Conservation (phyloP, 2,888 invertebrate genomes). For the Sminthurinus aureus region DNA sequence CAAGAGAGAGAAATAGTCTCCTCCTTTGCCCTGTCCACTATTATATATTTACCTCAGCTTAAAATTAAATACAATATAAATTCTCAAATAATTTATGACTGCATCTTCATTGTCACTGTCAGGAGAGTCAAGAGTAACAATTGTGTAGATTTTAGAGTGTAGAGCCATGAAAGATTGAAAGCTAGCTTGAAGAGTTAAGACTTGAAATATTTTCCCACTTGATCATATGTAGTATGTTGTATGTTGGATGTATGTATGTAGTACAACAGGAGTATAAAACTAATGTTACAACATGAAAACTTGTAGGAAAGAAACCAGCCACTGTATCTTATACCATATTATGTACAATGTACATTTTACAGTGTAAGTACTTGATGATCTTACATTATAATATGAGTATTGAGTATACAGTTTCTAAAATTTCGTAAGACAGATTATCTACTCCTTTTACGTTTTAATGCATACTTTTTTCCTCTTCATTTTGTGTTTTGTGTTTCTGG, state of each 20-base stretch:
- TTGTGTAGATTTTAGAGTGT: not conserved
- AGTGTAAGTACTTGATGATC: not conserved
- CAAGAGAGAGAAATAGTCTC: not conserved
- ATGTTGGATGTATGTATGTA: not conserved
- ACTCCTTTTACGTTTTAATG: too few relatives aligned
- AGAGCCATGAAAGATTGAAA: not conserved
- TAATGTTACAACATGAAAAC: not conserved
- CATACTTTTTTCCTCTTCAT: too few relatives aligned
- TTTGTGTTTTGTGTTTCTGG: too few relatives aligned
- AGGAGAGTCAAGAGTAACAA: not conserved
- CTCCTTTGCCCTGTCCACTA: conserved; percentile 5
- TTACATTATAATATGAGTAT: not conserved
- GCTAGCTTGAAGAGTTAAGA: not conserved
- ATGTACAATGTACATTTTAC: not conserved
- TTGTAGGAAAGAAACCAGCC: not conserved
- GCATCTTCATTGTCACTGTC: conserved; percentile 25
- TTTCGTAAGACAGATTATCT: too few relatives aligned
- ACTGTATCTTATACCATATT: not conserved
- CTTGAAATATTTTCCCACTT: not conserved
- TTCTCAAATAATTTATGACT: conserved; percentile 19
- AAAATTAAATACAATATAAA: conserved; percentile 32
- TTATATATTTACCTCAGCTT: not conserved
- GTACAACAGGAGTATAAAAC: not conserved
- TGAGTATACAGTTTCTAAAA: too few relatives aligned
- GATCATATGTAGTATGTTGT: too few relatives aligned